phyloP scores from a whole-genome alignment of 2,797 vertebrate genomes.

The Hypotaenidia okinawae region DNA sequence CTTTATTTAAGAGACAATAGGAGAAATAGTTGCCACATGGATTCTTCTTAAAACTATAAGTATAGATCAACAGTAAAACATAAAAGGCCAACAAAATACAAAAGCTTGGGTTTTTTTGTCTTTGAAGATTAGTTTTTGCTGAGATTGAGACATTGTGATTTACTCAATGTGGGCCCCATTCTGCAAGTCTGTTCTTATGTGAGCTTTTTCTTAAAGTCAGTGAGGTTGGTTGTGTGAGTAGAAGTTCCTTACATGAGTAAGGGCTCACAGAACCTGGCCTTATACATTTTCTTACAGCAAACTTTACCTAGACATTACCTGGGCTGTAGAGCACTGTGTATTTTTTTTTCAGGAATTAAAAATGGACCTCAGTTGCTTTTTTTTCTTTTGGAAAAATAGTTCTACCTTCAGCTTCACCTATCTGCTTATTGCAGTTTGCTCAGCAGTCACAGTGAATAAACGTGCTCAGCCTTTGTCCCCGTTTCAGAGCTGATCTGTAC shows the following conservation, averaged over 20 bases:
- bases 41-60: constrained; percentile 19
- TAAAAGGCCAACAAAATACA: not conserved
- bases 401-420: not conserved
- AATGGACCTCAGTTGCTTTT: not conserved
- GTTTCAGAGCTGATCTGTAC: not conserved
- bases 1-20: constrained; percentile 65
- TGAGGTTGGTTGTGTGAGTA: not conserved
- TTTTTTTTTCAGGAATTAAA: not conserved
- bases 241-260: not conserved
- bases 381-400: not conserved
- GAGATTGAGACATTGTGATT: not conserved
- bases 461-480: constrained; percentile 3
- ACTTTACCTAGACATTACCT: not conserved
- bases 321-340: not conserved
- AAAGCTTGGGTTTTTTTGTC: not conserved
- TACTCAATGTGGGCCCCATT: not conserved
- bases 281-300: not conserved
- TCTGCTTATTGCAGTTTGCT: constrained; percentile 11
- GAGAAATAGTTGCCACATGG: not conserved
- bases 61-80: constrained; percentile 9
- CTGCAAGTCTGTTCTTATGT: not conserved
- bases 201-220: not conserved
- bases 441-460: not conserved
- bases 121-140: not conserved
- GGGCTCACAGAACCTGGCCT: not conserved